Conservation (phyloP, 2,113 vertebrate species). For the Marmota flaviventris region DNA sequence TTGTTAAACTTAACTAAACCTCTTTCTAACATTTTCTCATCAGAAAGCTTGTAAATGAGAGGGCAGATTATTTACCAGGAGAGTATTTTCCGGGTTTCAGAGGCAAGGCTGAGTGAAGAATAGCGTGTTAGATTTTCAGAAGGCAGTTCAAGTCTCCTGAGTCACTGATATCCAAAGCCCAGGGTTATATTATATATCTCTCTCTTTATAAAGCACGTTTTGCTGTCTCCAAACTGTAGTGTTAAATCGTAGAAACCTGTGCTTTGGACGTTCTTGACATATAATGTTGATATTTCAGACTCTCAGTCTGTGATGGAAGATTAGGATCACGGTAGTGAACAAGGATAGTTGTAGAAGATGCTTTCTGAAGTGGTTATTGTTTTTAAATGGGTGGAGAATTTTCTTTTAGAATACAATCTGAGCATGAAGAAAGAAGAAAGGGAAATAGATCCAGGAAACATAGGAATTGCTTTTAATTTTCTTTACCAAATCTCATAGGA, state of each 20-base stretch:
- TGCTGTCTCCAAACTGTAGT: constrained; percentile 4
- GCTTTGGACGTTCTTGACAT: constrained; percentile 63
- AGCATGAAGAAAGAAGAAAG: background rate
- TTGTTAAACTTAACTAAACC: background rate
- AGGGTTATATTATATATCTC: background rate
- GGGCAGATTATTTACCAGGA: background rate
- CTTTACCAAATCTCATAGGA: constrained; percentile 16
- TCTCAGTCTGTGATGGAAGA: constrained; percentile 53
- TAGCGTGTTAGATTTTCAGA: background rate
- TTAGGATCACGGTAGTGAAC: constrained; percentile 54
- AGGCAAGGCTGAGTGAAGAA: background rate
- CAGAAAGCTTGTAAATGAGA: background rate
- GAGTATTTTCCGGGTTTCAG: background rate
- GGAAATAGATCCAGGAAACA: background rate
- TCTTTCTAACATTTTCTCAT: background rate
- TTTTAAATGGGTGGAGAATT: constrained; percentile 30
- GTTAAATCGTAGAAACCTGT: constrained; percentile 38
- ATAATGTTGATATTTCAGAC: constrained; percentile 66
- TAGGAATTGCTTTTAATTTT: constrained; percentile 2
- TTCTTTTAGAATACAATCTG: constrained; percentile 28
- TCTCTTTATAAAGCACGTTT: constrained; percentile 47
- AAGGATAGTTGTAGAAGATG: constrained; percentile 57
- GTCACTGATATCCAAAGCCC: background rate
- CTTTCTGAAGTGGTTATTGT: constrained; percentile 50
- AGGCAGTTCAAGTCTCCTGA: background rate